Evolutionary conservation across 2,888 invertebrate species (phyloP).

Genomic region (Trilocha varians): DNA sequence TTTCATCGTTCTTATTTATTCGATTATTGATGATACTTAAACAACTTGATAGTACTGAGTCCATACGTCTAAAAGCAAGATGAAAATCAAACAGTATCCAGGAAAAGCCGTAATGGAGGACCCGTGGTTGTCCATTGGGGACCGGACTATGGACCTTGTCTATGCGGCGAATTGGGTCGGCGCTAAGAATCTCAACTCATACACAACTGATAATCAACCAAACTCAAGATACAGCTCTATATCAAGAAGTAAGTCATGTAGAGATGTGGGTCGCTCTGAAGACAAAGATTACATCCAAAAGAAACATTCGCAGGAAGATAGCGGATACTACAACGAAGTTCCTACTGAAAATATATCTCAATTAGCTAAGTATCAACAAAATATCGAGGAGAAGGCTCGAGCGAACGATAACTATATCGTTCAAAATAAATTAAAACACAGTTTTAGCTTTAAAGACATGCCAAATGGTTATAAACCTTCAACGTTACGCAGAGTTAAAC

Average conservation of each 20-base stretch:
- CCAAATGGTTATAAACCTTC: conserved; percentile 76
- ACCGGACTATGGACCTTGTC: conserved; percentile 81
- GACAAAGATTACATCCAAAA: conserved; percentile 44
- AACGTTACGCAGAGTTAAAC: conserved; percentile 68
- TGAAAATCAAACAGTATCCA: conserved; percentile 90
- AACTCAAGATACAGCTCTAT: conserved; percentile 58
- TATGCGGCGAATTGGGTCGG: conserved; percentile 91
- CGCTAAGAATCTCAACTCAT: conserved; percentile 71
- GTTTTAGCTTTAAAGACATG: conserved; percentile 74
- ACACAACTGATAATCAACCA: conserved; percentile 42
- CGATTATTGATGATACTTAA: background rate
- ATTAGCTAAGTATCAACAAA: conserved; percentile 77
- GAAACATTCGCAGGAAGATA: conserved; percentile 43
- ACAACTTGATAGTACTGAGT: conserved; percentile 10
- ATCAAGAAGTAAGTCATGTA: conserved; percentile 66
- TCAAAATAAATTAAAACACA: conserved; percentile 67
- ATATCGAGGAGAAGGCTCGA: conserved; percentile 67
- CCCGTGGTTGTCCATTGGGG: conserved; percentile 77
- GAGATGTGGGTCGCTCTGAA: conserved; percentile 52
- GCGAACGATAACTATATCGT: conserved; percentile 68
- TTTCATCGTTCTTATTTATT: background rate
- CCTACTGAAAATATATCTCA: conserved; percentile 64
- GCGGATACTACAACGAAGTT: conserved; percentile 42
- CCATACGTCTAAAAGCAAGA: conserved; percentile 41
- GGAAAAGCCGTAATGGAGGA: conserved; percentile 88